Conservation (phyloP, 37 sponge, comb jelly and placozoan genomes). For the Amphimedon queenslandica region DNA sequence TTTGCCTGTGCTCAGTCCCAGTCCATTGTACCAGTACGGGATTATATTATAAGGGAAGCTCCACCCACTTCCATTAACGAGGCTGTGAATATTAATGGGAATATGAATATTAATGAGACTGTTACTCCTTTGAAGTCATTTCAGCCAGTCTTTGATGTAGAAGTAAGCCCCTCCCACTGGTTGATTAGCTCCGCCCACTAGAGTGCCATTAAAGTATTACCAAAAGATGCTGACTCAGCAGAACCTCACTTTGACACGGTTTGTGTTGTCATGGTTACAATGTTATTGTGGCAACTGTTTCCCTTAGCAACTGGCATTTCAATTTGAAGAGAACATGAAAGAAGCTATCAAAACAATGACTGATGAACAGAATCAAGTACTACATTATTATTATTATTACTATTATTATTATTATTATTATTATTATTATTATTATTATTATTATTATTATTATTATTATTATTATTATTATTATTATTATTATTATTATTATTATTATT, state of each 20-base stretch:
- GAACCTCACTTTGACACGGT: background rate
- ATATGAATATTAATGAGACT: background rate
- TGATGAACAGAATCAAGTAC: slow-evolving; percentile 1
- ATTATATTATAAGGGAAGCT: slow-evolving; percentile 11
- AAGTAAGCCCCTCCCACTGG: slow-evolving; percentile 6
- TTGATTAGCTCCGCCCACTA: too few species aligned
- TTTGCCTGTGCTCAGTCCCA: slow-evolving; percentile 60
- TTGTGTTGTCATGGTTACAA: too few species aligned
- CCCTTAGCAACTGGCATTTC: slow-evolving; percentile 34
- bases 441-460: background rate
- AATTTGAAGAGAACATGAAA: slow-evolving; percentile 30
- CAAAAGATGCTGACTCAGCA: too few species aligned
- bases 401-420: background rate
- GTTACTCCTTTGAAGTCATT: slow-evolving; percentile 1
- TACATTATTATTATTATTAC: background rate
- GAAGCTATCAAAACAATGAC: slow-evolving; percentile 18
- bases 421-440: background rate
- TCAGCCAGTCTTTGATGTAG: slow-evolving; percentile 20
- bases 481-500: background rate
- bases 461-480: background rate
- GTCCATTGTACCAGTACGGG: slow-evolving; percentile 21
- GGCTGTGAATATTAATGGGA: background rate
- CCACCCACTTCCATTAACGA: background rate
- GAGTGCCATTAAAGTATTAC: too few species aligned
- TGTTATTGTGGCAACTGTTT: too few species aligned